Conservation (phyloP, 2,113 vertebrate species). For the Uria aalge region DNA sequence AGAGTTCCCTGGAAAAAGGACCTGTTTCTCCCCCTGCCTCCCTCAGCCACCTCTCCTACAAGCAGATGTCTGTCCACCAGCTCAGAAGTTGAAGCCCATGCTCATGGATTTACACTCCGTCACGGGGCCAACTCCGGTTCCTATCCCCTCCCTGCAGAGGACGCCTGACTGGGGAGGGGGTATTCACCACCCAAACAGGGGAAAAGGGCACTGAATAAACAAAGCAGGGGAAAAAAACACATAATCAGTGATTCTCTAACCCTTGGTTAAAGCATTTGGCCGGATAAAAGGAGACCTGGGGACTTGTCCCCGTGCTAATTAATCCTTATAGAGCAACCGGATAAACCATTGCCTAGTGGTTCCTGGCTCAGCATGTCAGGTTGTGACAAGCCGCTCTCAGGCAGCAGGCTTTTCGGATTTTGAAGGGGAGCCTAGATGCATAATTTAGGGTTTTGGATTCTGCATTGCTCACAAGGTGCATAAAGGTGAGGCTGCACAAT, state of each 20-base stretch:
- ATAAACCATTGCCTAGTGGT: constrained; percentile 11
- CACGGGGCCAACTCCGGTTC: fast-evolving
- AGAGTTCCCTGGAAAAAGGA: not conserved
- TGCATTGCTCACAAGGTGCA: not conserved
- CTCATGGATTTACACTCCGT: not conserved
- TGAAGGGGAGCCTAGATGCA: not conserved
- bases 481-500: not conserved
- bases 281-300: not conserved
- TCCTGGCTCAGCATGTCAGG: not conserved
- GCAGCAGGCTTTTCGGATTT: not conserved
- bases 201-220: not conserved
- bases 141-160: not conserved
- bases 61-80: not conserved
- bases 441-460: not conserved
- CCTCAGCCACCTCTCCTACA: not conserved
- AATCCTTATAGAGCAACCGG: not conserved
- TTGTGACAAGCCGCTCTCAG: not conserved
- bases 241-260: not conserved
- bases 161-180: not conserved
- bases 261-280: not conserved
- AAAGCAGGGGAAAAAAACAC: not conserved
- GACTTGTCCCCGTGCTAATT: not conserved
- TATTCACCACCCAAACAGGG: not conserved
- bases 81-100: not conserved
- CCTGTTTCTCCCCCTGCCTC: not conserved